Percentiles rank a stretch among this genome's conserved stretches.
Evolutionary conservation across 2,888 invertebrate species (phyloP).

Genomic region (Abrostola triplasia): DNA sequence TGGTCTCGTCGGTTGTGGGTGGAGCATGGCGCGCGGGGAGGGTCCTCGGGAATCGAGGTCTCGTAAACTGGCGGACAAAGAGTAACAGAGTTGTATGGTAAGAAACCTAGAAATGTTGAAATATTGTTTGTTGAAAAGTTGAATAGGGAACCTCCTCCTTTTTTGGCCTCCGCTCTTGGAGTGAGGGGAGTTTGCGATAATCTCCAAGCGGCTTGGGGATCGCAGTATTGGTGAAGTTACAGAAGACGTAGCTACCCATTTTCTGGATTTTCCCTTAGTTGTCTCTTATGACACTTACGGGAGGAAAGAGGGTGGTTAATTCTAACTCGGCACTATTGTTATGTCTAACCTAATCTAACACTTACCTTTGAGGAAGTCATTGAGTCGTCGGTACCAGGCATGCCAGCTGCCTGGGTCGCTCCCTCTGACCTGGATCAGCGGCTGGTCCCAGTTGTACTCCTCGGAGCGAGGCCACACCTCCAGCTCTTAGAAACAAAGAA

Average conservation of each 20-base stretch:
- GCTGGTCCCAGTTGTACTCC: conserved; percentile 78
- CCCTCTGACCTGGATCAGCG: conserved; percentile 77
- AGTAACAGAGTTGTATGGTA: background rate
- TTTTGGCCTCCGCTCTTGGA: no score
- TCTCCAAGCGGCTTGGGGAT: no score
- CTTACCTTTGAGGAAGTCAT: conserved; percentile 78
- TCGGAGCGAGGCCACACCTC: conserved; percentile 83
- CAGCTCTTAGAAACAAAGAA: conserved; percentile 64
- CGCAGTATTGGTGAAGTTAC: no score
- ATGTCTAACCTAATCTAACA: no score
- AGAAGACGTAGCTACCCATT: no score
- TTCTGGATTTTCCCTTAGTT: no score
- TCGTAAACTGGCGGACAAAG: conserved; percentile 72
- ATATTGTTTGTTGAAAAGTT: background rate
- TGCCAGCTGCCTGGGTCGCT: conserved; percentile 83
- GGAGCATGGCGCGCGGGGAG: conserved; percentile 81
- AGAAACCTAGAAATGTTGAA: background rate
- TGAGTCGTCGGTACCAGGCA: conserved; percentile 78
- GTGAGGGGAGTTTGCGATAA: no score
- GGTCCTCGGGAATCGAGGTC: conserved; percentile 78
- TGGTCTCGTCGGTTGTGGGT: conserved; percentile 73
- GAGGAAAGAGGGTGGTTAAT: no score
- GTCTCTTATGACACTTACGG: no score
- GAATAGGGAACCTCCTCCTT: no score
- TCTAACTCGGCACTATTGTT: no score